These are phyloP conservation scores for Paragorgia papillata DNA, from an alignment of 92 coral and sea anemone genomes.

Conservation along the genomic window DNA sequence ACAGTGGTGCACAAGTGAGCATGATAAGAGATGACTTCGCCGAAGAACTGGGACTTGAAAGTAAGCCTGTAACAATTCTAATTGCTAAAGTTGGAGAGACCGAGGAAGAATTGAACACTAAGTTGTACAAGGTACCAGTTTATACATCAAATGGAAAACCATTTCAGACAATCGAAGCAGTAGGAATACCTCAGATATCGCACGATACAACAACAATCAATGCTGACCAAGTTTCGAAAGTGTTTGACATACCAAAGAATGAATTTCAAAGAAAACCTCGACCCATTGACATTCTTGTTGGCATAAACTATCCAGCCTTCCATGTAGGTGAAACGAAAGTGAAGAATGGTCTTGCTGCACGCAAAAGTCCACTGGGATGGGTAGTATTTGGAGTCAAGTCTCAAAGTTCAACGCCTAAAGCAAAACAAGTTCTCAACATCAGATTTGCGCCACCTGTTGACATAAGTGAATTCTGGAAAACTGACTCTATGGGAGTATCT, in stretches of 20 bases:
- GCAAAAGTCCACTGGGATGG: slow-evolving; percentile 62
- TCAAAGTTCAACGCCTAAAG: slow-evolving; percentile 9
- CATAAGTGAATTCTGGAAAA: slow-evolving; percentile 47
- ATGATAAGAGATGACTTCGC: slow-evolving; percentile 46
- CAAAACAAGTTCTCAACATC: slow-evolving; percentile 39
- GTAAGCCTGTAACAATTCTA: slow-evolving; percentile 47
- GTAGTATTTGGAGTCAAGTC: slow-evolving; percentile 49
- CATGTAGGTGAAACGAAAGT: slow-evolving; percentile 58
- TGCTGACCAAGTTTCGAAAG: too few relatives aligned
- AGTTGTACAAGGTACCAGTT: slow-evolving; percentile 53
- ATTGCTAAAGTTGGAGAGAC: slow-evolving; percentile 58
- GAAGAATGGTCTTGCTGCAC: slow-evolving; percentile 39
- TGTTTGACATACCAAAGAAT: slow-evolving; percentile 21
- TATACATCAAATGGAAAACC: not conserved
- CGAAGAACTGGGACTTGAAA: slow-evolving; percentile 43
- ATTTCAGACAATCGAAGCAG: slow-evolving; percentile 53
- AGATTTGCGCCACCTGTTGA: slow-evolving; percentile 56
- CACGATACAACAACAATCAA: slow-evolving; percentile 37
- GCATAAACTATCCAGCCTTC: slow-evolving; percentile 51
- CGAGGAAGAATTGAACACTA: slow-evolving; percentile 60
- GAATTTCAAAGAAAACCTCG: slow-evolving; percentile 33
- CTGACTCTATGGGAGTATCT: slow-evolving; percentile 57
- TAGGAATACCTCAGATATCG: slow-evolving; percentile 64
- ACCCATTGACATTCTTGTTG: too few relatives aligned
- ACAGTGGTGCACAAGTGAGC: slow-evolving; percentile 60